Percentiles rank a stretch among this genome's conserved stretches.
Conservation (phyloP, 30 jellyfish, hydroid and myxozoan species). For the Turritopsis dohrnii region DNA sequence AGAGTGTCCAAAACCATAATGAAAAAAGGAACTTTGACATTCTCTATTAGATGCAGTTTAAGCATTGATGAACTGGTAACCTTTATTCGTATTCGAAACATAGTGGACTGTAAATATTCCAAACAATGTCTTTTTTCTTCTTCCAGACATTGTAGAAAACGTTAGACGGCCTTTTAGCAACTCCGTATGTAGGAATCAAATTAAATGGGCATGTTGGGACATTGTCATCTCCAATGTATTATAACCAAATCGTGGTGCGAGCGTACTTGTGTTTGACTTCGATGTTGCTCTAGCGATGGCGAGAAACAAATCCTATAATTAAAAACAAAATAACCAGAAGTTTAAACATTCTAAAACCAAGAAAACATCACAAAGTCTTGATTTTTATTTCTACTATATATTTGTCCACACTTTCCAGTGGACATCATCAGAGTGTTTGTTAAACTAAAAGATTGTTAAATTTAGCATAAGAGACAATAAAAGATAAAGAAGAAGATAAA, state of each 20-base stretch:
- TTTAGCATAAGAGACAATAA: no score
- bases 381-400: no score
- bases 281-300: constrained; percentile 49
- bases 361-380: no score
- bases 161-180: neutral
- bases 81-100: neutral
- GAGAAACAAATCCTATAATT: no score
- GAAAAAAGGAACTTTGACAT: no score
- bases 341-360: neutral
- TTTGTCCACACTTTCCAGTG: no score
- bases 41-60: neutral
- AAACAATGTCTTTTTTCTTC: neutral
- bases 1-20: no score
- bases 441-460: no score
- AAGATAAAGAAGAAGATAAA: no score
- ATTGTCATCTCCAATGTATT: constrained; percentile 51
- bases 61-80: neutral
- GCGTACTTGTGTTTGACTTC: constrained; percentile 90
- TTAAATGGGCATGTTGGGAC: constrained; percentile 76
- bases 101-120: neutral
- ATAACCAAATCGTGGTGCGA: constrained; percentile 69
- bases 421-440: constrained; percentile 14
- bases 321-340: neutral
- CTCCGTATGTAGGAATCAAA: constrained; percentile 46
- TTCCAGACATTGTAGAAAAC: neutral